A percentile compares a stretch with the other conserved stretches of the same genome.
These are phyloP conservation scores for Phycodurus eques DNA, from an alignment of 2,113 vertebrate species.

Conservation along the genomic window DNA sequence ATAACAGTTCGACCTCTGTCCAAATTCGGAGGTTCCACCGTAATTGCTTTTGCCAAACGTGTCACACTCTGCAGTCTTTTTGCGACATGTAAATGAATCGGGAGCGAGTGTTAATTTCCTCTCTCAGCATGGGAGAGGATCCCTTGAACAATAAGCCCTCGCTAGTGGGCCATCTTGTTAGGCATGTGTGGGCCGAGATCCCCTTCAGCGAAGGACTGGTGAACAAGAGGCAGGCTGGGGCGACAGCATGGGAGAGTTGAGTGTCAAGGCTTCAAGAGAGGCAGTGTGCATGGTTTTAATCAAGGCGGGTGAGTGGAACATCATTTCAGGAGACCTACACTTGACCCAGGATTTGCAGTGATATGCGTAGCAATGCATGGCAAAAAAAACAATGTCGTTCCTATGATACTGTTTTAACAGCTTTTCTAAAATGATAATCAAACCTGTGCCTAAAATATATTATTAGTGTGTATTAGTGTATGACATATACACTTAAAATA, in stretches of 20 bases:
- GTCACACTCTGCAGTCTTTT: constrained; percentile 6
- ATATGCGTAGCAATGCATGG: background rate
- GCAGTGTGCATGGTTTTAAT: constrained; percentile 17
- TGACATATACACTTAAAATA: no score
- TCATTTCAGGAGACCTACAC: constrained; percentile 14
- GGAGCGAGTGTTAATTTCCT: constrained; percentile 39
- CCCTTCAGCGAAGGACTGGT: constrained; percentile 26
- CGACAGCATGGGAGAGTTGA: constrained; percentile 21
- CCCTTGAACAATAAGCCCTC: constrained; percentile 46
- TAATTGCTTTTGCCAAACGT: background rate
- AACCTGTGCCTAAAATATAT: background rate
- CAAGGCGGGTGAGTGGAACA: constrained; percentile 10
- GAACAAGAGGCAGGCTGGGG: constrained; percentile 18
- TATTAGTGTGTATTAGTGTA: background rate
- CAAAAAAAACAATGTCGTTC: background rate
- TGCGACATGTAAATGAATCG: constrained; percentile 31
- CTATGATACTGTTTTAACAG: background rate
- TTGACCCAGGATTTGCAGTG: constrained; percentile 17
- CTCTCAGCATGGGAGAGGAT: constrained; percentile 31
- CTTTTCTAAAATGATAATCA: background rate
- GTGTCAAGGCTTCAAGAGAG: constrained; percentile 25
- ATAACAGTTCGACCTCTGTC: background rate
- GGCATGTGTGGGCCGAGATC: constrained; percentile 37
- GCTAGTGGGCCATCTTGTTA: constrained; percentile 44
- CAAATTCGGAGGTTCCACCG: background rate